Evolutionary conservation across 2,888 invertebrate genomes (phyloP), one percentile per base, ranked within the genome.

Genomic region (Heliconius hortense): DNA sequence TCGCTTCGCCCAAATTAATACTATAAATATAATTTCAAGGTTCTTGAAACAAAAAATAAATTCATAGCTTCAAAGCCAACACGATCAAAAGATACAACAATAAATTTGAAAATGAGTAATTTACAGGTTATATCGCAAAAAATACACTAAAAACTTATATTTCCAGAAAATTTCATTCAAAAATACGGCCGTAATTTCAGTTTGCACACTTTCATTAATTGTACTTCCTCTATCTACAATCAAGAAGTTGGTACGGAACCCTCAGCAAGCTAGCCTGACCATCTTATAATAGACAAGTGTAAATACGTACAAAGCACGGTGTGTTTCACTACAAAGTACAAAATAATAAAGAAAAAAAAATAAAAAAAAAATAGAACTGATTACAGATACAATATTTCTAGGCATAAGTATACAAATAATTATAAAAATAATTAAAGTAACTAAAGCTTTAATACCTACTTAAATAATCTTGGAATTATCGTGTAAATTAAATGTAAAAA

Each of bases 291-390:
- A 15, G 18, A 28, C 28, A 28, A 31, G 63, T 63, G 31, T 63
- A 63, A 28, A 63, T 63, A 63, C 21, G 2, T 31, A 31, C 26
- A 28, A 64, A 35, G 64, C 64, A 64, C 35, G n/a, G 64, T 64
- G 35, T 11, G n/a, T 39, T 64, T n/a, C 18, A 10, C 63, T n/a
- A 31, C n/a, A 35, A 39, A 64, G 35, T 64, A 39, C 64, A 64
- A 64, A 64, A 64, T 35, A 35, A n/a, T n/a, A 31, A 39, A 64
- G 7, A 63, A 8, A 4, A 24, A 15, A 60, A 60, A n/a, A n/a
- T 8, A 53, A 21, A 31, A 21, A 31, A 48, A 18, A 53, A 21
- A 53, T 53, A n/a, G 21, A 60, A 24, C 13, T 60, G 1, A 26
- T 26, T 60, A 15, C 13, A 4, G 15, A 60, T 60, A 60, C 21